phyloP scores from a whole-genome alignment of 37 sponge, comb jelly and placozoan species.

The Ianthella basta region DNA sequence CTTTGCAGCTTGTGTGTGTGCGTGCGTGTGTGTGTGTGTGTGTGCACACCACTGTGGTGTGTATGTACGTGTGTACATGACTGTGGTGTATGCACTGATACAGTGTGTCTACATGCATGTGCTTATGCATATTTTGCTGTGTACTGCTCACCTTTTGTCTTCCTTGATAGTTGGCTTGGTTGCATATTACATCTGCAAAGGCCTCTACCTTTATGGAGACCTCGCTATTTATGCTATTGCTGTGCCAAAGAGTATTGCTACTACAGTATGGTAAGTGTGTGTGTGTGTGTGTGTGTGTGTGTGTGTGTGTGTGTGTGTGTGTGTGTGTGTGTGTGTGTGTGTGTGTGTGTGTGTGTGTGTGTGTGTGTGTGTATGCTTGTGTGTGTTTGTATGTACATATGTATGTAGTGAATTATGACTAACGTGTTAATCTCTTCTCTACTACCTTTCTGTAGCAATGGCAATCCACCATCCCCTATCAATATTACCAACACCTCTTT shows the following conservation, averaged over 20 bases:
- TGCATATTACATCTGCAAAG: constrained; percentile 88
- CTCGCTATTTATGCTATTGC: constrained; percentile 96
- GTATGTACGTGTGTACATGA: too few species aligned
- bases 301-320: not conserved
- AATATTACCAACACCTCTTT: not conserved
- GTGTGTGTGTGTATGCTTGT: not conserved
- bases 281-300: not conserved
- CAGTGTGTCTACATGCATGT: too few species aligned
- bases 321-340: not conserved
- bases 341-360: not conserved
- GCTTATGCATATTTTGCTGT: too few species aligned
- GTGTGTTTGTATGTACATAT: not conserved
- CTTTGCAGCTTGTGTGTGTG: too few species aligned
- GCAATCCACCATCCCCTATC: not conserved
- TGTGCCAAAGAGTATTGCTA: constrained; percentile 83
- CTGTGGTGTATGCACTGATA: not conserved
- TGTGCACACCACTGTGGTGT: too few species aligned
- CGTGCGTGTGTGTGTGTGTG: too few species aligned
- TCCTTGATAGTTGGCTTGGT: constrained; percentile 85
- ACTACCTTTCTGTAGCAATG: not conserved
- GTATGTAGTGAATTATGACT: not conserved
- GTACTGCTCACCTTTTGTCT: too few species aligned
- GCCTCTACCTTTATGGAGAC: constrained; percentile 96
- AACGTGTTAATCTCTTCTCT: not conserved
- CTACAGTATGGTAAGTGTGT: constrained; percentile 80